phyloP scores from a whole-genome alignment of 2,797 vertebrate species.

The Enteromius fasciolatus region DNA sequence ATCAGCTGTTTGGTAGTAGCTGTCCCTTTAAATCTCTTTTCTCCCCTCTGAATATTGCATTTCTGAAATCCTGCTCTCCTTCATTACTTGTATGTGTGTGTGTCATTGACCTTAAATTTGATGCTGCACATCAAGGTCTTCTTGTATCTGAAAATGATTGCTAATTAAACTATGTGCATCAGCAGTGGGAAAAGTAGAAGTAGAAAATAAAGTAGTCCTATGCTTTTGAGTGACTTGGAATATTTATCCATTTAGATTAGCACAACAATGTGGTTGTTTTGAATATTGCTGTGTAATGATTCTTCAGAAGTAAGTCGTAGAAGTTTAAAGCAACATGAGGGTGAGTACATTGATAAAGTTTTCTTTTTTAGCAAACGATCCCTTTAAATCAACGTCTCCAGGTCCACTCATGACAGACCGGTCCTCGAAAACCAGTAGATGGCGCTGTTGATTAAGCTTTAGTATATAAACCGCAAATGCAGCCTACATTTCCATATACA shows the following conservation, averaged over 20 bases:
- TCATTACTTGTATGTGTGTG: background rate
- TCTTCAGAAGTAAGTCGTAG: background rate
- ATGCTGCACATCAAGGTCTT: background rate
- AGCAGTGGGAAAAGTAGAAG: background rate
- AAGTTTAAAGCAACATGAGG: background rate
- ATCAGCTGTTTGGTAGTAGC: background rate
- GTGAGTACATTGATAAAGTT: background rate
- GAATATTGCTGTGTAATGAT: background rate
- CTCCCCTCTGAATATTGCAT: background rate
- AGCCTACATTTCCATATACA: background rate
- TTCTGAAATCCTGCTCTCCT: background rate
- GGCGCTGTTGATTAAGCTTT: constrained; percentile 51
- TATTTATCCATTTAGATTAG: background rate
- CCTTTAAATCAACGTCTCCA: background rate
- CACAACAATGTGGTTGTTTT: background rate
- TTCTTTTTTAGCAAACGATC: background rate
- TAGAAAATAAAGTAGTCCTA: background rate
- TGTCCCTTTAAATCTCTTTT: no score
- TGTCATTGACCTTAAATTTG: background rate
- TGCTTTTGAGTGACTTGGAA: background rate
- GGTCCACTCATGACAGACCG: no score
- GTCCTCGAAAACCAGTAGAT: constrained; percentile 41
- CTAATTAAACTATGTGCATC: background rate
- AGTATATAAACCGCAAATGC: background rate
- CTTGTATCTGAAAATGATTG: background rate